phyloP scores from a whole-genome alignment of 2,797 vertebrate species.

The Vespertilio murinus region DNA sequence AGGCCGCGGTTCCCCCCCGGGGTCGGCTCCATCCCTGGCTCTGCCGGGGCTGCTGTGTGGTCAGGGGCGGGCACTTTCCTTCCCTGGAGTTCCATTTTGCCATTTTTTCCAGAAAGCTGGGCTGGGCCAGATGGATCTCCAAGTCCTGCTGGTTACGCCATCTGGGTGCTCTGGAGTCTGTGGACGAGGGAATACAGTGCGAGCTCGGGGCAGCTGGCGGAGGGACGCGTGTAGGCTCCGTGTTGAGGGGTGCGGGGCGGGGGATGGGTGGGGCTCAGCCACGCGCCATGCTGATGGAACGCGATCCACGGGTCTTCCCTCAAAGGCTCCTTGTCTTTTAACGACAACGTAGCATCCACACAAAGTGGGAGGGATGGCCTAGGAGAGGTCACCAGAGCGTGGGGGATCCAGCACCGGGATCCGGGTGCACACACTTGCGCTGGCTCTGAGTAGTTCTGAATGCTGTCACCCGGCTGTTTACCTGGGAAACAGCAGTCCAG shows the following conservation, averaged over 20 bases:
- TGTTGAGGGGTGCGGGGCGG: not conserved
- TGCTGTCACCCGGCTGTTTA: not conserved
- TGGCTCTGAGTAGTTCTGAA: not conserved
- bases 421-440: not conserved
- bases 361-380: not conserved
- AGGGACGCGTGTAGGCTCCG: not conserved
- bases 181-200: not conserved
- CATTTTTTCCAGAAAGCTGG: not conserved
- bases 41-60: not conserved
- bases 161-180: not conserved
- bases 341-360: not conserved
- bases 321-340: not conserved
- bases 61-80: not conserved
- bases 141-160: not conserved
- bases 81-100: not conserved
- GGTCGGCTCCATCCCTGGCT: not conserved
- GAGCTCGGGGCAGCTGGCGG: not conserved
- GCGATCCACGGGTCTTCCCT: not conserved
- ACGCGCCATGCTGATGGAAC: not conserved
- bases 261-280: not conserved
- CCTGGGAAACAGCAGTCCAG: not conserved
- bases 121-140: not conserved
- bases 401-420: not conserved
- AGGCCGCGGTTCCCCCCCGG: not conserved
- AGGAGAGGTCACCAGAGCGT: not conserved